Conservation (phyloP, 2,888 invertebrate species). For the Pristionchus japonicus region DNA sequence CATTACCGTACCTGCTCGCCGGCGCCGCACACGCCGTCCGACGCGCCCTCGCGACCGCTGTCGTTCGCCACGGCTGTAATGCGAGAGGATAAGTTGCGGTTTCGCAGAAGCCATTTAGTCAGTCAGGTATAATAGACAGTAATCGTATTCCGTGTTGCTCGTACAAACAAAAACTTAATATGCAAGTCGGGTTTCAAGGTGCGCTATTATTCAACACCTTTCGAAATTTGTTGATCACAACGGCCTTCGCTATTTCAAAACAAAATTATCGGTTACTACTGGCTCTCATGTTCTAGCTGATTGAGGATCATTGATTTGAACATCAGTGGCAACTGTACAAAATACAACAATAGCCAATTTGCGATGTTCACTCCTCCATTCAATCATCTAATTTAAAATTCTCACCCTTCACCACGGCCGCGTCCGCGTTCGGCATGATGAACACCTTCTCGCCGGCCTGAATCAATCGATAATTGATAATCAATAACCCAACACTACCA, state of each 20-base stretch:
- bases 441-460: slow-evolving; percentile 86
- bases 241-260: too few relatives aligned
- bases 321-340: too few relatives aligned
- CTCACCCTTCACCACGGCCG: slow-evolving; percentile 70
- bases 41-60: slow-evolving; percentile 8
- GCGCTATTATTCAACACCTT: background rate
- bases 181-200: too few relatives aligned
- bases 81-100: background rate
- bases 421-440: slow-evolving; percentile 77
- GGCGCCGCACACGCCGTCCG: background rate
- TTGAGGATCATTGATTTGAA: too few relatives aligned
- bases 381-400: background rate
- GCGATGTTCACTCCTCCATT: background rate
- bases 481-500: background rate
- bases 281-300: too few relatives aligned
- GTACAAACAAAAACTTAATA: background rate
- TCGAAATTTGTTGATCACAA: too few relatives aligned
- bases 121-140: background rate
- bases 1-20: slow-evolving; percentile 33
- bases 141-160: background rate
- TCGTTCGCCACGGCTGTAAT: slow-evolving; percentile 45
- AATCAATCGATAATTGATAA: background rate
- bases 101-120: background rate
- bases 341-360: too few relatives aligned
- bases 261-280: too few relatives aligned